phyloP scores from a whole-genome alignment of 2,797 vertebrate species.

The Peromyscus eremicus region DNA sequence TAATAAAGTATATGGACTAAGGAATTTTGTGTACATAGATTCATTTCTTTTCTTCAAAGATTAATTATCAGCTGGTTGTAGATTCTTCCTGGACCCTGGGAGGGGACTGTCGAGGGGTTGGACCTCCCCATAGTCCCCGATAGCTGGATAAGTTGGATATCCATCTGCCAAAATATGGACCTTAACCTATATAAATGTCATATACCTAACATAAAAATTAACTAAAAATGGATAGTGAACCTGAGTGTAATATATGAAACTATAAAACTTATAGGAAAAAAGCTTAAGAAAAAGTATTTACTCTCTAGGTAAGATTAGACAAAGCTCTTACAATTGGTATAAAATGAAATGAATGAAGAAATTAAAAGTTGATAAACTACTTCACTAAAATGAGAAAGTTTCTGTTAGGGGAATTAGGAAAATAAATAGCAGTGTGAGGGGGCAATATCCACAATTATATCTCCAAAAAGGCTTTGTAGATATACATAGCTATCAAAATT shows the following conservation, averaged over 20 bases:
- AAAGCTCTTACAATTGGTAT: background rate
- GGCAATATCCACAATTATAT: background rate
- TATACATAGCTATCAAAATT: slow-evolving; percentile 30
- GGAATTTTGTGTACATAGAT: no score
- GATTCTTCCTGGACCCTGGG: no score
- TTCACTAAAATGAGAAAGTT: background rate
- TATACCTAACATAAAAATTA: background rate
- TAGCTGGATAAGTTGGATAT: slow-evolving; percentile 21
- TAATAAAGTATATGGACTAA: no score
- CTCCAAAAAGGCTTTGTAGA: background rate
- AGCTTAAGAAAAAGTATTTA: background rate
- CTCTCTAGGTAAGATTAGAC: background rate
- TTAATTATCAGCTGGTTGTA: no score
- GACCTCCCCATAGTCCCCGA: no score
- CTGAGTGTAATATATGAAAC: slow-evolving; percentile 34
- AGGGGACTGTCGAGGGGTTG: no score
- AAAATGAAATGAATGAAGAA: slow-evolving; percentile 41
- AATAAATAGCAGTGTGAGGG: background rate
- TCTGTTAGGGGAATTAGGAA: slow-evolving; percentile 11
- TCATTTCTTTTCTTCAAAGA: no score
- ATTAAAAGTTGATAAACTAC: background rate
- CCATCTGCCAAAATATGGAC: background rate
- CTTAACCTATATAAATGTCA: background rate
- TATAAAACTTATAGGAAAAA: background rate
- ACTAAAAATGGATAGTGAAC: background rate